Evolutionary conservation across 92 coral and sea anemone species (phyloP).

Genomic region (Siderastrea siderea): DNA sequence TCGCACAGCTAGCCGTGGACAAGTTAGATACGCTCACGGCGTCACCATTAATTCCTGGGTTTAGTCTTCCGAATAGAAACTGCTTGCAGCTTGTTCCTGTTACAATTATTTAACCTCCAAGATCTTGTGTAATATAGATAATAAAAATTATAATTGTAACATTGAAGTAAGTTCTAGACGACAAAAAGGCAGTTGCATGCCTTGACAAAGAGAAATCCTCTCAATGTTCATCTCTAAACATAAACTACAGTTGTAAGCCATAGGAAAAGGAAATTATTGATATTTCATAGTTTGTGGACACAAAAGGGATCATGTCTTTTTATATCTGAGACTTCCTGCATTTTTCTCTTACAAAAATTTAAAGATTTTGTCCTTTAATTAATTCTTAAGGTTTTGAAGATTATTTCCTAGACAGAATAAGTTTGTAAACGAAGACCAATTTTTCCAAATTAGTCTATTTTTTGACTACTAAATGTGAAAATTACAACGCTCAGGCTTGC

Average conservation of each 20-base stretch:
- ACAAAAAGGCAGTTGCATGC: neutral
- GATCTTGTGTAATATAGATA: neutral
- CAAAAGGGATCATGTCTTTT: slow-evolving; percentile 5
- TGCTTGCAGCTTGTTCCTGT: slow-evolving; percentile 8
- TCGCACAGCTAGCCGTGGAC: too few relatives aligned
- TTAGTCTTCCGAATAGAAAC: slow-evolving; percentile 32
- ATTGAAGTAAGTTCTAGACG: neutral
- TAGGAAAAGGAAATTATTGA: neutral
- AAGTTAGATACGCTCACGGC: neutral
- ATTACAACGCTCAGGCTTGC: too few relatives aligned
- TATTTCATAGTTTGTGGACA: neutral
- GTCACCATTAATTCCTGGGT: neutral
- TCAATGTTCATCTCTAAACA: neutral
- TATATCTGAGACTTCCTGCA: slow-evolving; percentile 25
- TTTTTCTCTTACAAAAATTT: neutral
- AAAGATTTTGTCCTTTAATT: neutral
- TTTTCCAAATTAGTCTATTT: neutral
- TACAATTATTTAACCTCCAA: neutral
- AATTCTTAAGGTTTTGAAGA: neutral
- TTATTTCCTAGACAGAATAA: neutral
- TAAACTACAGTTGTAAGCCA: slow-evolving; percentile 22
- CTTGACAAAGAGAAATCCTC: slow-evolving; percentile 1
- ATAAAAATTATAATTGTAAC: neutral
- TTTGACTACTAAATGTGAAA: too few relatives aligned
- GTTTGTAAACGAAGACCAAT: neutral